Conservation (phyloP, 92 coral and sea anemone genomes). For the Phenganax marumi region DNA sequence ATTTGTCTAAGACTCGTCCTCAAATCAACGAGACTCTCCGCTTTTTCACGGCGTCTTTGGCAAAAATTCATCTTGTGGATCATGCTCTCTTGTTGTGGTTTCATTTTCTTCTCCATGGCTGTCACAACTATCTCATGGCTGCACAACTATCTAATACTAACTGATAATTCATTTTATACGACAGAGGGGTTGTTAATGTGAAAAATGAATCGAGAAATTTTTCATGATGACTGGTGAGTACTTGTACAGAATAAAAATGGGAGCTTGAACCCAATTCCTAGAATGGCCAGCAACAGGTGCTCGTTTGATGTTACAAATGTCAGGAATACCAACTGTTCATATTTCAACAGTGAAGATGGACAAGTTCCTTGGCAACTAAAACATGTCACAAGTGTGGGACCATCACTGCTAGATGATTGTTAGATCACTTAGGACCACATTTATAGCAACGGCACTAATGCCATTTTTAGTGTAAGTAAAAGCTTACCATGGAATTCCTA, state of each 20-base stretch:
- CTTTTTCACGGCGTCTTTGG: background rate
- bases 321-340: no score
- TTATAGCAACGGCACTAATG: no score
- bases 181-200: background rate
- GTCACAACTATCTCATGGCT: no score
- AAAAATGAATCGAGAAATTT: background rate
- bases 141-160: no score
- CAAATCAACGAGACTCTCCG: conserved; percentile 20
- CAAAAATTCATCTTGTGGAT: conserved; percentile 39
- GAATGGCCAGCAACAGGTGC: no score
- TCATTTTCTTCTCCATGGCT: conserved; percentile 9
- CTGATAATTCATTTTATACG: conserved; percentile 44
- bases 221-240: background rate
- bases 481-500: no score
- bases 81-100: conserved; percentile 29
- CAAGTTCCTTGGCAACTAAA: background rate
- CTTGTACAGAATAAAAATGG: no score
- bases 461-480: no score
- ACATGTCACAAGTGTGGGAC: no score
- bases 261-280: background rate
- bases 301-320: no score
- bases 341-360: background rate
- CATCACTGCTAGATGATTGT: no score
- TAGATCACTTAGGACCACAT: no score
- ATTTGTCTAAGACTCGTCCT: background rate